Base-by-base conservation (phyloP, 2,797 vertebrate species). In the Esox lucius region DNA sequence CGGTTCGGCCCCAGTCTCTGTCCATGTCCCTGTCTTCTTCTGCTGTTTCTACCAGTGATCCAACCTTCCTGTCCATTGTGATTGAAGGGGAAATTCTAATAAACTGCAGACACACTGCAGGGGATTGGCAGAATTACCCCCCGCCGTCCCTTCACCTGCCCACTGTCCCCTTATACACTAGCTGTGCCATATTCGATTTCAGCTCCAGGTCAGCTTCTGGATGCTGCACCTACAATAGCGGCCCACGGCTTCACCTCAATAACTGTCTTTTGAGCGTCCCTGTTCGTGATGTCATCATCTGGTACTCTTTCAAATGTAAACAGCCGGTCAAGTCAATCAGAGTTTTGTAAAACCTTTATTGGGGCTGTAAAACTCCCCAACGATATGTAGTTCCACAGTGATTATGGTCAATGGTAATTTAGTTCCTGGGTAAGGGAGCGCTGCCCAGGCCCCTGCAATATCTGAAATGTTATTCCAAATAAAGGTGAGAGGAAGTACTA, bases 121-220 rank as follows among this genome's bases (percentile, higher is more conserved):
- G 59, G 28, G 59, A 62, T 4, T 28, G 24, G 11, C 59, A 62
- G 24, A 11, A 28, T 26, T 78, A 85, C 70, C 82, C 82, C 72
- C 67, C 68, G 22, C 17, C 8, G 28, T 19, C 11, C 26, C 17
- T n/a, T 59, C 24, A 49, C 42, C 19, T 59, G 72, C 28, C 17
- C 11, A 39, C 31, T 53, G 17, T 53, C 39, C 11, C 46, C 56
- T 28, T 8, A 19, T 24, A 64, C 59, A 46, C 92, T 92, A 88
- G 87, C 91, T 88, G 85, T 85, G 89, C 88, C 91, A 87, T 90
- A 91, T 89, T 91, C 87, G 83, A 83, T 90, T 88, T 89, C 88
- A 92, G 90, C 91, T 92, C 88, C 88, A 92, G 90, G 91, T 92
- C 88, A 91, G 89, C 88, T 91, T 88, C 8, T 26, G 82, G 78